Evolutionary conservation across 1,140 invertebrate species (phyloP).

Genomic region (Globodera ellingtonae): DNA sequence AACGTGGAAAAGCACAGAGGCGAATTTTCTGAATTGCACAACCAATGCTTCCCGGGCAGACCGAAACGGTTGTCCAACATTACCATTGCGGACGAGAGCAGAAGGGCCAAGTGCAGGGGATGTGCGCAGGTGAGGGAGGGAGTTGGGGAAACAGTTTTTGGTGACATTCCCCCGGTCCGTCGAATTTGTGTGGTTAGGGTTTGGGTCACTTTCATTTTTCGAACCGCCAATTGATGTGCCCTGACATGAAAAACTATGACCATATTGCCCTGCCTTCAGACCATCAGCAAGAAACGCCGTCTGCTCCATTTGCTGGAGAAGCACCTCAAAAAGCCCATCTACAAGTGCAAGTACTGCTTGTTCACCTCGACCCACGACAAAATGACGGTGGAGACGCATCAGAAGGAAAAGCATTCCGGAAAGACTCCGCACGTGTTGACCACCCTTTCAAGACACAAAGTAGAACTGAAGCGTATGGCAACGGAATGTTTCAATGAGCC

Average conservation of each 20-base stretch:
- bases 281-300: conserved; percentile 45
- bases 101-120: conserved; percentile 51
- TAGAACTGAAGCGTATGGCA: conserved; percentile 36
- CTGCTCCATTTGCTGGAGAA: conserved; percentile 40
- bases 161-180: background rate
- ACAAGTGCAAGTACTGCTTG: conserved; percentile 37
- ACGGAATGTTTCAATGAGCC: conserved; percentile 45
- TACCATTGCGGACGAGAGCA: conserved; percentile 56
- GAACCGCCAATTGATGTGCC: too few species aligned
- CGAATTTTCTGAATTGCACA: conserved; percentile 56
- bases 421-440: conserved; percentile 33
- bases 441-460: conserved; percentile 32
- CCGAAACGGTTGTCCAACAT: conserved; percentile 58
- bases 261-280: conserved; percentile 1
- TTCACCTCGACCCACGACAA: conserved; percentile 38
- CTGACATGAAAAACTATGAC: too few species aligned
- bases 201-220: too few species aligned
- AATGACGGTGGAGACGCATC: conserved; percentile 35
- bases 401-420: conserved; percentile 30
- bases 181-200: too few species aligned
- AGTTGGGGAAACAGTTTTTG: background rate
- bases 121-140: conserved; percentile 43
- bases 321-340: conserved; percentile 39
- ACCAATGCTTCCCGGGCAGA: conserved; percentile 57
- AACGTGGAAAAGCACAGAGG: conserved; percentile 53